Evolutionary conservation across 2,797 vertebrate species (phyloP), one percentile per base, ranked within the genome.

Genomic region (Selene dorsalis): DNA sequence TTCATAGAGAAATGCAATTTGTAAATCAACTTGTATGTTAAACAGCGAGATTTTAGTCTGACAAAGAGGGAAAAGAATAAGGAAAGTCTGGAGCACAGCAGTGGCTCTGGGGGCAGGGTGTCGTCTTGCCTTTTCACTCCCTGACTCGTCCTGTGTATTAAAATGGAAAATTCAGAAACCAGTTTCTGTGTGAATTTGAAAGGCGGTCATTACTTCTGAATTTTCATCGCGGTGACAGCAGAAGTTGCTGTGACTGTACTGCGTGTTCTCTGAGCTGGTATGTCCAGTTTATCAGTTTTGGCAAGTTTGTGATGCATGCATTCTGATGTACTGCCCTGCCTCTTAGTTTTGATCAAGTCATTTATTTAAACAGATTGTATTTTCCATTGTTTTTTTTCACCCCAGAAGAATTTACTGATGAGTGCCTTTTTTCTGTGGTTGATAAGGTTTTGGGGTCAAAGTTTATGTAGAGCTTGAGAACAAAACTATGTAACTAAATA

Each of bases 21-120:
- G 96, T 97, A 97, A 96, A 97, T 97, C 96, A 96, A 96, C 96
- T 95, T 96, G 95, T 96, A 96, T 96, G 94, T 94, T 95, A 95
- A 95, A 95, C 93, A 94, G 94, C 58, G 58, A 94, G 91, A 94
- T 93, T 93, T 94, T 89, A 92, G 89, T 89, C 86, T 86, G 90
- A 94, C 93, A 95, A 93, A 94, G 89, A 93, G 82, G 74, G 60
- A 38, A 80, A 78, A 89, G 89, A 92, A 92, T 91, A 66, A 82
- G 89, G 80, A 87, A 89, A 88, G 90, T 89, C 88, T 90, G 79
- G 78, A 83, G 79, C 84, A 71, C 84, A 91, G 86, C 81, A 80
- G 90, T 86, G 83, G 79, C 68, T 87, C 78, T 84, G 84, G 86
- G 88, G 91, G 79, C 77, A 83, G 88, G 88, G 84, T 87, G 91